Base-by-base conservation (phyloP, 2,888 invertebrate species). In the Pyrochroa serraticornis region DNA sequence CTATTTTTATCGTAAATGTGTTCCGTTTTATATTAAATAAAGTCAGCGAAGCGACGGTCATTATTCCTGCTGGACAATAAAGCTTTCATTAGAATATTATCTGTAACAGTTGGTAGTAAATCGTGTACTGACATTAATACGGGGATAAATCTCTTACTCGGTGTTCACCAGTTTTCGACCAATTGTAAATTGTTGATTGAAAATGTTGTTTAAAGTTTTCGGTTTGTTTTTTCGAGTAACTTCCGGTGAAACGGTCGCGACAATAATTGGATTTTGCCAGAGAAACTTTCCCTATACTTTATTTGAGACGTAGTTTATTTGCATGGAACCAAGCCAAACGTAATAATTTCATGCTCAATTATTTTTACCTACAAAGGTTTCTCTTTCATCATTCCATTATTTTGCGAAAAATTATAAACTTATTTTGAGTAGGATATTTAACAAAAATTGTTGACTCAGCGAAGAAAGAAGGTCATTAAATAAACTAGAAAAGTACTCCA, bases 21-120 rank as follows among this genome's bases (percentile, higher is more conserved):
- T 22, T 22, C 36, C 36, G 10, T 6, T 22, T 43, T 45, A 9
- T 30, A n/a, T 44, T 22, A 2, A 5, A 33, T 32, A 33, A 35
- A 45, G 34, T n/a, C 35, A 6, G 14, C 13, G 53, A 60, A 57
- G 48, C 32, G 57, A 52, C 45, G 53, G 53, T 48, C 41, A 39
- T 53, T 48, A 47, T 51, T 60, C 57, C 51, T 52, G 44, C 44
- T 22, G 33, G 49, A 48, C 53, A 53, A 43, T 38, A 58, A 55
- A 62, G 51, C 55, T 59, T 51, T 58, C 51, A 59, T 50, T 54
- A 43, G 46, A 54, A 58, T 62, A 62, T 62, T 58, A 58, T 58
- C 58, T 58, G 52, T 53, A 58, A 58, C 62, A 43, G 55, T 13
- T 31, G 9, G 39, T 14, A 12, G 42, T 61, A 61, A 61, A 61